A percentile compares a stretch with the other conserved stretches of the same genome.
These are phyloP conservation scores for Psammodynastes pulverulentus DNA, from an alignment of 2,113 vertebrate species.

Conservation along the genomic window DNA sequence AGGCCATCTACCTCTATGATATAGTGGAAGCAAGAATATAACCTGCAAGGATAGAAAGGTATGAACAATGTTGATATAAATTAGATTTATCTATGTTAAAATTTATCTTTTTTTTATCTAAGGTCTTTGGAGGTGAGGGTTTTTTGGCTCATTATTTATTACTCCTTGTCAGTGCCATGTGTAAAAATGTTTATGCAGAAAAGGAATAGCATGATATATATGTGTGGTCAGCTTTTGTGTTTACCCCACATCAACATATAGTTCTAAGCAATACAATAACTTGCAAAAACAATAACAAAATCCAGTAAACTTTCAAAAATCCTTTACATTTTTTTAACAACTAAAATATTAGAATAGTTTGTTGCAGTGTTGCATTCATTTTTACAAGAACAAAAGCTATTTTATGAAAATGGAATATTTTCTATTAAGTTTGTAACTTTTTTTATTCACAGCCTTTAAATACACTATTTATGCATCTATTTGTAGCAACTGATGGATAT, in stretches of 20 bases:
- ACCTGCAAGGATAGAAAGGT: neutral
- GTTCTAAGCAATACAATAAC: neutral
- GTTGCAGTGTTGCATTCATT: neutral
- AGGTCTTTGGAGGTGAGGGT: neutral
- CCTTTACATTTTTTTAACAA: neutral
- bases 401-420: neutral
- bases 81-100: neutral
- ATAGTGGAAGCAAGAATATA: neutral
- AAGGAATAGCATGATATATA: neutral
- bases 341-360: neutral
- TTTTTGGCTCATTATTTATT: neutral
- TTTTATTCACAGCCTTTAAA: slow-evolving; percentile 79
- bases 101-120: neutral
- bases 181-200: neutral
- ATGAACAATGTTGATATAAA: neutral
- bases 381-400: neutral
- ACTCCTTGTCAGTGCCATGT: neutral
- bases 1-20: neutral
- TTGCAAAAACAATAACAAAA: neutral
- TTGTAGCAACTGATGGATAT: slow-evolving; percentile 77
- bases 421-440: neutral
- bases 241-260: neutral
- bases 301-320: neutral
- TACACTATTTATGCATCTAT: slow-evolving; percentile 88
- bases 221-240: neutral